phyloP scores from a whole-genome alignment of 2,797 vertebrate species.

The Taenioides sp. region DNA sequence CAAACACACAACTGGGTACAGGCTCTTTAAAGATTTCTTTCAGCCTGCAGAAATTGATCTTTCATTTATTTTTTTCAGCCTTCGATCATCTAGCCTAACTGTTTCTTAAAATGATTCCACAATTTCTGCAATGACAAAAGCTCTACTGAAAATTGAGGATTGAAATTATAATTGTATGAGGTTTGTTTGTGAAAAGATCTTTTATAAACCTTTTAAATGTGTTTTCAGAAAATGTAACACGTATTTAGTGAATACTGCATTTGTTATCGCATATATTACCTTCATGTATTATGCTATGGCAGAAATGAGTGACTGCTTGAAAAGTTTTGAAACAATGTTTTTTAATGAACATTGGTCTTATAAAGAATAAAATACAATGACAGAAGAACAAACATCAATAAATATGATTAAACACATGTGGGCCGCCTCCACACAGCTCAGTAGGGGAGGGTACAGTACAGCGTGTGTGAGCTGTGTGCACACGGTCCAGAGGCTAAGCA shows the following conservation, averaged over 20 bases:
- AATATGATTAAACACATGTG: slow-evolving; percentile 75
- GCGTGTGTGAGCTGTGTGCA: slow-evolving; percentile 58
- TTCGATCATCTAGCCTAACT: neutral
- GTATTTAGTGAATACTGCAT: neutral
- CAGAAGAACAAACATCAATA: slow-evolving; percentile 81
- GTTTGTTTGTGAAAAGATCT: neutral
- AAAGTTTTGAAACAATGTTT: slow-evolving; percentile 77
- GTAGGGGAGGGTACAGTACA: slow-evolving; percentile 4
- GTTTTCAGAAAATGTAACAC: neutral
- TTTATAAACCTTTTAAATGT: neutral
- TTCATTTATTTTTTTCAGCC: neutral
- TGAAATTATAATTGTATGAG: neutral
- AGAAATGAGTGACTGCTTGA: neutral
- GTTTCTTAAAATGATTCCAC: neutral
- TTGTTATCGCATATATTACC: neutral
- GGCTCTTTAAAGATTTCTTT: no score
- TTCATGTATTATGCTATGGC: neutral
- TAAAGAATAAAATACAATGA: slow-evolving; percentile 82
- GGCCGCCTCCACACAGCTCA: slow-evolving; percentile 67
- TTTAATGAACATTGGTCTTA: slow-evolving; percentile 80
- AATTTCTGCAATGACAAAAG: neutral
- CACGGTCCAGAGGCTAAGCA: slow-evolving; percentile 72
- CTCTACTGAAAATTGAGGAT: neutral
- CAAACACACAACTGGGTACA: no score
- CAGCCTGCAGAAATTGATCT: neutral